Conservation (phyloP, 1,140 invertebrate species). For the Ladona fulva region DNA sequence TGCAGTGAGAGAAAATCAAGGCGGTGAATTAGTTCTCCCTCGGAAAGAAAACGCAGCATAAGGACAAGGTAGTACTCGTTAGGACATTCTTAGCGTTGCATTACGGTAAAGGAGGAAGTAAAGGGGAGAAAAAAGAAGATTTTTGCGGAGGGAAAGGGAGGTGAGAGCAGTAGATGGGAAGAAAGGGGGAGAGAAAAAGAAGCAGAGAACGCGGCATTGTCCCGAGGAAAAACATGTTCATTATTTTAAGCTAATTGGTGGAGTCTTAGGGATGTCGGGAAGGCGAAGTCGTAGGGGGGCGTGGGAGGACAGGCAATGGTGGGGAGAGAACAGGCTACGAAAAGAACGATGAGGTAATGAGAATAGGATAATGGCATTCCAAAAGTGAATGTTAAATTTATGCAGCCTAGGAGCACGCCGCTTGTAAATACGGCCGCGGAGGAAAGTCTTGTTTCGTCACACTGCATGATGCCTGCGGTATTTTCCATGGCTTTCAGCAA, state of each 20-base stretch:
- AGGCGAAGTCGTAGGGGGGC: background rate
- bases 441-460: too few species aligned
- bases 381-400: too few species aligned
- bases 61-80: background rate
- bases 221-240: conserved; percentile 4
- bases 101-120: background rate
- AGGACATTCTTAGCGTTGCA: background rate
- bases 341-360: too few species aligned
- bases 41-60: too few species aligned
- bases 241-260: conserved; percentile 10
- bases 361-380: too few species aligned
- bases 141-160: background rate
- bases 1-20: too few species aligned
- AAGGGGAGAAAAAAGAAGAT: background rate
- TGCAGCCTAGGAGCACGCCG: too few species aligned
- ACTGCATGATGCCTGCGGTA: too few species aligned
- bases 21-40: too few species aligned
- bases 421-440: too few species aligned
- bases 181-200: background rate
- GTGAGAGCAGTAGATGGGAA: background rate
- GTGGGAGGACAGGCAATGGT: background rate
- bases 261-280: background rate
- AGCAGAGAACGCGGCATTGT: background rate
- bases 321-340: background rate
- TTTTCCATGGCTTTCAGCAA: too few species aligned